Percentiles rank a stretch among this genome's conserved stretches.
These are phyloP conservation scores for Xenopus laevis DNA, from an alignment of 2,113 vertebrate species.

Conservation along the genomic window DNA sequence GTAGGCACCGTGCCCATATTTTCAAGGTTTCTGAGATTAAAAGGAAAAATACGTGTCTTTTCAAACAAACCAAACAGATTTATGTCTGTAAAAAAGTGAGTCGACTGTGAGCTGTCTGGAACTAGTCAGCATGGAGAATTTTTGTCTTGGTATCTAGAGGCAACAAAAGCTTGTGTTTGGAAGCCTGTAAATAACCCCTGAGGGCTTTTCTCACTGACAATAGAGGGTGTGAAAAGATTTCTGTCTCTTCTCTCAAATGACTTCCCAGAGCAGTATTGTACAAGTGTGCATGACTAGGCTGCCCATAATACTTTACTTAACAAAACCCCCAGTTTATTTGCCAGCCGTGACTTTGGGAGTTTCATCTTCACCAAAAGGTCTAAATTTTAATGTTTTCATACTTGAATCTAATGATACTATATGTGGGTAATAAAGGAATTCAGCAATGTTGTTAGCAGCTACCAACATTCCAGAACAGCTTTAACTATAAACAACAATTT, in stretches of 20 bases:
- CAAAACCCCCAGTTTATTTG: too few species aligned
- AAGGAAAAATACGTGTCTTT: background rate
- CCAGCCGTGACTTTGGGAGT: too few species aligned
- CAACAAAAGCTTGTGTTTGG: conserved; percentile 33
- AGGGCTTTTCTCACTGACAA: conserved; percentile 17
- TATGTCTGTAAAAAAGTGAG: background rate
- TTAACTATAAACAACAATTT: too few species aligned
- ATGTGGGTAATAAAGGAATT: too few species aligned
- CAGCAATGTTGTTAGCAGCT: too few species aligned
- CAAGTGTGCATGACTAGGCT: too few species aligned
- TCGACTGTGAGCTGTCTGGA: background rate
- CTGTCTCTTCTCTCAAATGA: background rate
- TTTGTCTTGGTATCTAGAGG: conserved; percentile 43
- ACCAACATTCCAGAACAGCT: too few species aligned
- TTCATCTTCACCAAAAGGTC: too few species aligned
- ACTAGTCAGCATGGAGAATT: conserved; percentile 9
- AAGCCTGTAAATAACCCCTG: conserved; percentile 31
- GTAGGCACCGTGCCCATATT: background rate
- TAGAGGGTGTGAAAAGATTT: conserved; percentile 8
- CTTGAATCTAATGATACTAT: too few species aligned
- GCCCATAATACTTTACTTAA: too few species aligned
- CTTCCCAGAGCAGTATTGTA: background rate
- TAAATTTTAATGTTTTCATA: too few species aligned
- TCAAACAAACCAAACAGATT: background rate
- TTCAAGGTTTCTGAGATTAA: background rate